A percentile compares a stretch with the other conserved stretches of the same genome.
These are phyloP conservation scores for Phyllotreta cruciferae DNA, from an alignment of 2,888 invertebrate genomes.

Conservation along the genomic window DNA sequence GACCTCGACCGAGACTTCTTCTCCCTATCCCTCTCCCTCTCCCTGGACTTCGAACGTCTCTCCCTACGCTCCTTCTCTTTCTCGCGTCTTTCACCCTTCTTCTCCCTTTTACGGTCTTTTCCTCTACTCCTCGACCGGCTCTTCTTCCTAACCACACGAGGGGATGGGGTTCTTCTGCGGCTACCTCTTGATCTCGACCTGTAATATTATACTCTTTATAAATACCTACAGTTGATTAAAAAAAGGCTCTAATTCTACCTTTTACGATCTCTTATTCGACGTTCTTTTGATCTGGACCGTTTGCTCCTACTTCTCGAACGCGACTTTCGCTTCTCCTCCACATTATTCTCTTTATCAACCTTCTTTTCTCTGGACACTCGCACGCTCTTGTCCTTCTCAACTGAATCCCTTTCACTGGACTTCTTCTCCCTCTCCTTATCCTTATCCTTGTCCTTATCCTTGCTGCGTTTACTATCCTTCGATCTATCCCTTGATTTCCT, in stretches of 20 bases:
- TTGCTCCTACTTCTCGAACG: constrained; percentile 68
- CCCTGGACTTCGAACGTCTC: constrained; percentile 49
- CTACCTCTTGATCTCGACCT: constrained; percentile 62
- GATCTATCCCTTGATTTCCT: constrained; percentile 42
- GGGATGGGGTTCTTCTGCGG: constrained; percentile 58
- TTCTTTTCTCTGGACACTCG: constrained; percentile 55
- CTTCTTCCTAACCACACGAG: constrained; percentile 50
- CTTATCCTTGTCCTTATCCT: constrained; percentile 47
- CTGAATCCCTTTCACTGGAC: constrained; percentile 51
- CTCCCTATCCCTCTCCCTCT: constrained; percentile 34
- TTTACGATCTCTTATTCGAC: constrained; percentile 60
- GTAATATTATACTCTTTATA: background rate
- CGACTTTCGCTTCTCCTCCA: constrained; percentile 52
- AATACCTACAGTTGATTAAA: background rate
- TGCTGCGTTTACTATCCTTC: constrained; percentile 45
- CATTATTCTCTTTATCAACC: constrained; percentile 54
- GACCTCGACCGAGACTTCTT: constrained; percentile 50
- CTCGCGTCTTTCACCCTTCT: constrained; percentile 53
- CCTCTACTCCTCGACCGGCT: constrained; percentile 56
- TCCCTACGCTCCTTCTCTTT: constrained; percentile 45
- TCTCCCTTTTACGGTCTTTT: constrained; percentile 49
- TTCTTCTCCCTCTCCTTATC: constrained; percentile 36
- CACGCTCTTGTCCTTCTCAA: constrained; percentile 56
- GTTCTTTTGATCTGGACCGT: constrained; percentile 65
- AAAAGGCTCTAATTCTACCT: constrained; percentile 11